Base-by-base conservation (phyloP, 2,797 vertebrate species). In the Orestias chungarensis region DNA sequence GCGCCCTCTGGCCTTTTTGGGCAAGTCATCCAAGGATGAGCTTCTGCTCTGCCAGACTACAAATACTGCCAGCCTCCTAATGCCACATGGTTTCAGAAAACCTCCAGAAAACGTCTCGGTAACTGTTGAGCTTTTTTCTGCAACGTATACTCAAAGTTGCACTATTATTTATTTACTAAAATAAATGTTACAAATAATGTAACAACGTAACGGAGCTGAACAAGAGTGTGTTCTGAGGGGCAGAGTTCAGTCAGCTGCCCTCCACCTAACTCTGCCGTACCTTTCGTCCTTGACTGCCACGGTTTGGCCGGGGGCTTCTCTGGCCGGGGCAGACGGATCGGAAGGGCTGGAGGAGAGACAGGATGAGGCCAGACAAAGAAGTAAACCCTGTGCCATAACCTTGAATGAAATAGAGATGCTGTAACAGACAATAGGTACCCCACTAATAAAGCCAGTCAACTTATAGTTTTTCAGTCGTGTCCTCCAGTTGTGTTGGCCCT, bases 1-100 rank as follows among this genome's bases (percentile, higher is more conserved):
- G 78, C 86, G 88, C 85, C 90, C 90, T 90, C 85, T 90, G 91
- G 89, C 90, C 89, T 85, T 11, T 66, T 83, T 83, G 82, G 82
- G 79, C 77, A 74, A 88, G 75, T 88, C 89, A 87, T 91, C 90
- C 88, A 88, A 90, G 83, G 86, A 85, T 85, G 82, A 73, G 72
- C 84, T 78, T 83, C 6, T 7, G 64, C 81, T 73, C 78, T 86
- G 89, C 84, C 87, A 82, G 79, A 79, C 83, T 70, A 68, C 55
- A 2, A 68, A 54, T 72, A 75, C 81, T 92, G 90, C 89, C 91
- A 92, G 85, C 81, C 77, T 23, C 80, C 78, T 84, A 61, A 23
- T 78, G 84, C 85, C 85, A 75, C 82, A 84, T 61, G 78, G 31
- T 66, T 70, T 74, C 79, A 73, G 70, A 43, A 65, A 82, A 75